phyloP scores from a whole-genome alignment of 2,888 invertebrate species.

The Drosophila glabriapex region DNA sequence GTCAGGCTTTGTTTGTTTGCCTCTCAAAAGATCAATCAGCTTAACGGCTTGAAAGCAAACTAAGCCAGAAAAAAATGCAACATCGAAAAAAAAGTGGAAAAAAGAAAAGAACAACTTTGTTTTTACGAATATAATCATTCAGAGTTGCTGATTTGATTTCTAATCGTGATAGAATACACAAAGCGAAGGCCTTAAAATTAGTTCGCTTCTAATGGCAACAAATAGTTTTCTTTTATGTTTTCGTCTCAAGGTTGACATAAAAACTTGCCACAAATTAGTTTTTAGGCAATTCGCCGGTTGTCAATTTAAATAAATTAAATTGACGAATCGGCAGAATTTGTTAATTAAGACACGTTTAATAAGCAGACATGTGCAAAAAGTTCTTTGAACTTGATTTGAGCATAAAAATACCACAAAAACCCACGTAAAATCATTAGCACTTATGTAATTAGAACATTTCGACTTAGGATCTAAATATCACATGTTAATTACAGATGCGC shows the following conservation, averaged over 20 bases:
- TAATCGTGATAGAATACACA: constrained; percentile 14
- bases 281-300: constrained; percentile 28
- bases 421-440: constrained; percentile 58
- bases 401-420: constrained; percentile 16
- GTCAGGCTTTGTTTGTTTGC: constrained; percentile 41
- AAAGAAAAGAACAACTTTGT: background rate
- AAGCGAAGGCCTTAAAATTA: constrained; percentile 26
- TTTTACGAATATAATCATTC: background rate
- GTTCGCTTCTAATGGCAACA: constrained; percentile 38
- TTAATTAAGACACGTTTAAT: constrained; percentile 41
- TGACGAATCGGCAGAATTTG: constrained; percentile 18
- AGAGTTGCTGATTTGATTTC: background rate
- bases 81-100: background rate
- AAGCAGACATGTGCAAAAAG: constrained; percentile 34
- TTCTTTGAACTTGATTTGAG: constrained; percentile 52
- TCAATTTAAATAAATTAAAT: constrained; percentile 58
- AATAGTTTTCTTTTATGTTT: constrained; percentile 27
- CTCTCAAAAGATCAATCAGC: constrained; percentile 49
- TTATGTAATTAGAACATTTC: constrained; percentile 62
- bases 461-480: constrained; percentile 17
- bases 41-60: constrained; percentile 37
- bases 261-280: constrained; percentile 54
- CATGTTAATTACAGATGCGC: constrained; percentile 59
- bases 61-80: constrained; percentile 13
- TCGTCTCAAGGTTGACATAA: constrained; percentile 36